Base-by-base conservation (phyloP, 2,113 vertebrate genomes). In the Eclectus roratus region DNA sequence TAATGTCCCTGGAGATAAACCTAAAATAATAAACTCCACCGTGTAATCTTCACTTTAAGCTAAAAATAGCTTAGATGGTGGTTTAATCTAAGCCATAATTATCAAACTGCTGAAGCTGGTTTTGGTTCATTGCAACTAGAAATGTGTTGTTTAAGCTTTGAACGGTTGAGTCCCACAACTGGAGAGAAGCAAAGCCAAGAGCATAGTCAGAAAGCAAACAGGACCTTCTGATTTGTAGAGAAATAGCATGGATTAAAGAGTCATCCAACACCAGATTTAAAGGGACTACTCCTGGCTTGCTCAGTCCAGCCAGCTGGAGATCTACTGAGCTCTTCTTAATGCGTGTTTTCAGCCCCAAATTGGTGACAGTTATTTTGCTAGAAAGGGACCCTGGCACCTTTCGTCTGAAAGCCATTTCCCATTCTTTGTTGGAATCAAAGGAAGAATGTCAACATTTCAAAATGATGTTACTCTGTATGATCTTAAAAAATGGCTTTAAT, bases 1-100 rank as follows among this genome's bases (percentile, higher is more conserved):
- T 90, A 94, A 88, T 96, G 58, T 92, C 96, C 89, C 91, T 95
- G 97, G 94, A 97, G 83, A 89, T 91, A 92, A 95, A 96, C 88
- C 96, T 97, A 96, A 97, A 98, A 97, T 96, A 97, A 96, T 96
- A 97, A 91, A 89, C 95, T 93, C 80, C 56, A 88, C 87, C 68
- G 31, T 88, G 92, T 91, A 94, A 96, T 96, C 97, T 96, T 95
- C 92, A 81, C 89, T 94, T 94, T 88, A 97, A 96, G 68, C 81
- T 97, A 97, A 97, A 98, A 98, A 97, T 97, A 98, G 89, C 72
- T 61, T 73, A 70, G 89, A 90, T 84, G 77, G 89, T 43, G 73
- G 96, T 96, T 97, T 91, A 89, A 89, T 80, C 77, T 94, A 92
- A 96, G 95, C 93, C 92, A 89, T 97, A 91, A 96, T 88, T 93